Evolutionary conservation across 2,888 invertebrate species (phyloP), one percentile per base, ranked within the genome.

Genomic region (Oligia latruncula): DNA sequence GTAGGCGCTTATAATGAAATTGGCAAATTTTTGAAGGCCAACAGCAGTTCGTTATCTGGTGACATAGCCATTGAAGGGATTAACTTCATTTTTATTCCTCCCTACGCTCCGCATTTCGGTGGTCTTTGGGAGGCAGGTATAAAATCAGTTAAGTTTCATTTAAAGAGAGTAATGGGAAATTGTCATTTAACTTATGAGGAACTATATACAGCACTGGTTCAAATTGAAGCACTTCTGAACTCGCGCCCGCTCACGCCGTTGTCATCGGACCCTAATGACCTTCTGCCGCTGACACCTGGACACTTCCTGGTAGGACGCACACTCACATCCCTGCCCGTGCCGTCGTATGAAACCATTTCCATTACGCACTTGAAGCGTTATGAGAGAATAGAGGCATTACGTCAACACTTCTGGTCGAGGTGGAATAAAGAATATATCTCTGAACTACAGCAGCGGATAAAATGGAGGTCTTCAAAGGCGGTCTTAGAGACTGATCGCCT

Each of bases 1-100:
- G 86, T 87, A 5, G 88, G 89, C 4, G 88, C 87, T 13, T 88
- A 76, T 46, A 87, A 86, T 23, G 84, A 86, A 11, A 15, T 89
- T 4, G 67, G 70, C 0, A 79, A 65, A 35, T 87, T 87, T 78
- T 62, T 86, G 1, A 76, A 64, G 8, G 29, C 6, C 2, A 72
- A 68, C 29, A 73, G 58, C 55, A 49, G 67, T 46, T 66, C 70
- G 23, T 11, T 80, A 1, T 74, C 74, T 49, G 40, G 40, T 58
- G 64, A 64, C 17, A 23, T 29, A 8, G 35, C 60, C 62, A n/a
- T 70, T 64, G 72, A 76, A n/a, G 72, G 72, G 46, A 73, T 76
- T 15, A 68, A 55, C 9, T 80, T 76, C 23, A 52, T 64, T 15
- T 80, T 76, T 55, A 64, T 62, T 46, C 72, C 72, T 20, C 58